Evolutionary conservation across 2,888 invertebrate species (phyloP).

Genomic region (Timema cristinae): DNA sequence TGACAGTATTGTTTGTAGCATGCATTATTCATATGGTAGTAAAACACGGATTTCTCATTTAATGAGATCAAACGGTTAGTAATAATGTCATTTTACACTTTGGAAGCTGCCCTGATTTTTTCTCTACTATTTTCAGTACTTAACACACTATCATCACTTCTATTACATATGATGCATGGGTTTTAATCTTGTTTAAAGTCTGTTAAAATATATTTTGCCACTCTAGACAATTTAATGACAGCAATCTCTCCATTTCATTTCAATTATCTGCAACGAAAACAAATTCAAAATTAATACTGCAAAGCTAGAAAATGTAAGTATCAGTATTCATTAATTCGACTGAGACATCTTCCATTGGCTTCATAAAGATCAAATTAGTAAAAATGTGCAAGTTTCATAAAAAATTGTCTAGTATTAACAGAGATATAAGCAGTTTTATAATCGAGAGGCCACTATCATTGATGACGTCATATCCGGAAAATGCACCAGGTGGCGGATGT

Average conservation of each 20-base stretch:
- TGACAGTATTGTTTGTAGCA: neutral
- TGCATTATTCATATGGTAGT: no score
- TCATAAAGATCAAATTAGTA: no score
- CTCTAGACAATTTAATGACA: neutral
- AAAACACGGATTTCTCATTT: neutral
- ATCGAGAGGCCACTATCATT: no score
- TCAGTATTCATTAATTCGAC: no score
- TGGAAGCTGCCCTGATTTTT: neutral
- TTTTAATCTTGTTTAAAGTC: slow-evolving; percentile 6
- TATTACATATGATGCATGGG: neutral
- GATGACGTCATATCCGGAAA: no score
- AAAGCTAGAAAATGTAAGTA: neutral
- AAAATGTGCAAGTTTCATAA: no score
- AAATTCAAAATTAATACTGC: slow-evolving; percentile 7
- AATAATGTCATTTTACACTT: slow-evolving; percentile 3
- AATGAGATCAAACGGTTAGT: neutral
- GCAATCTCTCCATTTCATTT: neutral
- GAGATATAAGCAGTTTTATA: no score
- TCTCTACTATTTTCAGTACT: neutral
- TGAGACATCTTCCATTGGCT: no score
- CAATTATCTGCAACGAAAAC: neutral
- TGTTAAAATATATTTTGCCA: neutral
- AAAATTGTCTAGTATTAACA: no score
- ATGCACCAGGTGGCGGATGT: no score
- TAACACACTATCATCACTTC: no score